Conservation (phyloP, 2,113 vertebrate genomes). For the Hydropotes inermis region DNA sequence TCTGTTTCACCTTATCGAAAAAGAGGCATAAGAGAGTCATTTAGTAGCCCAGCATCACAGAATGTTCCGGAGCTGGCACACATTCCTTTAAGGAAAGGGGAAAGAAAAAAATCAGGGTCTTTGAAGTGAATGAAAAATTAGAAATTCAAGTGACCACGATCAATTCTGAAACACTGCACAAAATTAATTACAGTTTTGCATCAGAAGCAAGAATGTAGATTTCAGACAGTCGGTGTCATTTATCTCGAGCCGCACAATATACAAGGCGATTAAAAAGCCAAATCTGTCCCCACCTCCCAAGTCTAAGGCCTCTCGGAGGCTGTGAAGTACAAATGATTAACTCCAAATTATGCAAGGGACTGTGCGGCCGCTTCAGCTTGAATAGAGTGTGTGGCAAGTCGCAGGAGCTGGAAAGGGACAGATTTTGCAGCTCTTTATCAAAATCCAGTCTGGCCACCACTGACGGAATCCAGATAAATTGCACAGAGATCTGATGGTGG, state of each 20-base stretch:
- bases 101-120: conserved; percentile 70
- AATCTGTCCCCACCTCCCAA: conserved; percentile 87
- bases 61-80: conserved; percentile 63
- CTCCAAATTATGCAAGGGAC: conserved; percentile 91
- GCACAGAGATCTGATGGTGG: conserved; percentile 75
- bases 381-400: conserved; percentile 83
- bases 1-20: conserved; percentile 87
- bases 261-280: conserved; percentile 89
- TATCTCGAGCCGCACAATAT: conserved; percentile 88
- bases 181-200: conserved; percentile 98
- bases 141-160: conserved; percentile 92
- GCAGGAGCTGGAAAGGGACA: conserved; percentile 76
- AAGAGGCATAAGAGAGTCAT: conserved; percentile 80
- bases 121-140: conserved; percentile 93
- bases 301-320: conserved; percentile 84
- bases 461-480: conserved; percentile 84
- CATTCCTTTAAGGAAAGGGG: conserved; percentile 67
- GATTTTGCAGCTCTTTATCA: conserved; percentile 86
- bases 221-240: conserved; percentile 88
- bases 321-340: conserved; percentile 91
- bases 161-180: conserved; percentile 97
- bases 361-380: conserved; percentile 83
- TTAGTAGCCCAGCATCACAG: conserved; percentile 66
- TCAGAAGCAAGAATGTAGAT: conserved; percentile 88
- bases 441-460: conserved; percentile 82